Evolutionary conservation across 2,113 vertebrate genomes (phyloP), one percentile per base, ranked within the genome.

Genomic region (Strix aluco): DNA sequence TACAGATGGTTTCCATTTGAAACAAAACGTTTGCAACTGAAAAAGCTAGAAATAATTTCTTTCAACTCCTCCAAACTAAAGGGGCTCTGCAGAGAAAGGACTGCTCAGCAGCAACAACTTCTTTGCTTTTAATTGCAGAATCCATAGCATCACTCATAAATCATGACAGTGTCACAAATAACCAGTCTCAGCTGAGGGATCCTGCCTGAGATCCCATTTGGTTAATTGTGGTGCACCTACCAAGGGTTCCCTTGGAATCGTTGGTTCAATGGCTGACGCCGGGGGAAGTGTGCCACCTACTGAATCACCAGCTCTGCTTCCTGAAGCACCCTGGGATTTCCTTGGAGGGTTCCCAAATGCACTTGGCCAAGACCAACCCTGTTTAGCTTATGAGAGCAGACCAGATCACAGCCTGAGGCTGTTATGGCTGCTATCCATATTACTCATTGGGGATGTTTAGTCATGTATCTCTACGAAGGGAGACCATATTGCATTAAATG

Each of bases 361-460:
- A 91, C 86, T 51, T 61, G 59, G 95, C 96, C 70, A 77, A 63
- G 88, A 90, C 93, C 91, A 95, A 32, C 85, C 94, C 93, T 97
- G 87, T 77, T 94, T 96, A 90, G 94, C 88, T 96, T 95, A 95
- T 94, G 92, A 97, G 92, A 95, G 91, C 93, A 97, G 66, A 97
- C 52, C 91, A 97, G 95, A 92, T 96, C 94, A 82, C 92, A 97
- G 94, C 90, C 94, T 92, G 91, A 95, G 97, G 96, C 95, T 98
- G 96, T 96, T 95, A 81, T 97, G 97, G 96, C 97, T 94, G 72
- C 77, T 92, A 74, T 97, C 96, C 97, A 96, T 72, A 97, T 98
- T 97, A 98, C 93, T 98, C 97, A 98, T n/a, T 97, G 97, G 97
- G 94, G 90, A 98, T 96, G 90, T 92, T 98, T 98, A 98, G 97